Evolutionary conservation across 2,113 vertebrate genomes (phyloP).

Genomic region (Amblyornis subalaris): DNA sequence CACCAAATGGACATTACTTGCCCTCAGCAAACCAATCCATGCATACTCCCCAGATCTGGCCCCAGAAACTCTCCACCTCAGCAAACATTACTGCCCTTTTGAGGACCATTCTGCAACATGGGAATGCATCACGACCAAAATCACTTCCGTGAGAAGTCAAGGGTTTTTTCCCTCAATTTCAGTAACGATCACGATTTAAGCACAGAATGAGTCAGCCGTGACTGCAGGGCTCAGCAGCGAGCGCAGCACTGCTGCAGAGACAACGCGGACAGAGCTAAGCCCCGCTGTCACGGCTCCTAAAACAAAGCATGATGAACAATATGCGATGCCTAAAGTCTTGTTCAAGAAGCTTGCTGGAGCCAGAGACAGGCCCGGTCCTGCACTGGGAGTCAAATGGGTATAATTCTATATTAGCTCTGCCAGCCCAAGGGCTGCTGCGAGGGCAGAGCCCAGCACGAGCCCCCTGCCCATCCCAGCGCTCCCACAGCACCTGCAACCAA

Average conservation of each 20-base stretch:
- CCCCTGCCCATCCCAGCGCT: background rate
- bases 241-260: background rate
- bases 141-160: background rate
- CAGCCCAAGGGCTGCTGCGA: background rate
- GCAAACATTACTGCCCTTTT: background rate
- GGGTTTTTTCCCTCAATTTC: background rate
- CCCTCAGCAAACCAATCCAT: background rate
- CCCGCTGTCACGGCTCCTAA: background rate
- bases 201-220: constrained; percentile 3
- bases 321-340: background rate
- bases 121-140: background rate
- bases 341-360: background rate
- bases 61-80: background rate
- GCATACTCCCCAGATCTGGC: background rate
- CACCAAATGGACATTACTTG: background rate
- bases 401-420: fast-evolving
- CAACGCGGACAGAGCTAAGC: fast-evolving
- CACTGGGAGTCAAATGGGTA: fast-evolving
- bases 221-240: background rate
- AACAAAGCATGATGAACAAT: background rate
- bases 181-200: background rate
- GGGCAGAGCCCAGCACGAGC: background rate
- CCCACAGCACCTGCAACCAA: fast-evolving
- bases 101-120: background rate
- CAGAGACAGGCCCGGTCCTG: background rate